These are phyloP conservation scores for Aphelinus certus DNA, from an alignment of 1,140 invertebrate species.

Conservation along the genomic window DNA sequence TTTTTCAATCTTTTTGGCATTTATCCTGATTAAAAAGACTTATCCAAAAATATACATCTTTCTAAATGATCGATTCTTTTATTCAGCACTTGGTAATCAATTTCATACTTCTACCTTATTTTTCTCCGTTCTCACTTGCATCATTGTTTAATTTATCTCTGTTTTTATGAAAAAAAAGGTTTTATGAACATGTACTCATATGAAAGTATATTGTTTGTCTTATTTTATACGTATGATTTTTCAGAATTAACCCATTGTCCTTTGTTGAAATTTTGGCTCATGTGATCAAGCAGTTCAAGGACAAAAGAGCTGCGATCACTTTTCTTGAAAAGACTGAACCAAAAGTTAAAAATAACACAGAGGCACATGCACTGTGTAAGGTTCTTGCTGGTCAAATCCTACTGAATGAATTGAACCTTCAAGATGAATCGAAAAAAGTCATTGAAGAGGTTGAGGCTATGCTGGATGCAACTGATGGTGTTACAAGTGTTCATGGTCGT, in stretches of 20 bases:
- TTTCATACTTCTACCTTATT: no score
- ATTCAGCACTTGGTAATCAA: no score
- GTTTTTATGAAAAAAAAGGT: no score
- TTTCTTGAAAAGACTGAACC: slow-evolving; percentile 88
- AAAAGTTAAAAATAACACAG: slow-evolving; percentile 88
- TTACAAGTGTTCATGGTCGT: slow-evolving; percentile 92
- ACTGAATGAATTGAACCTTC: slow-evolving; percentile 82
- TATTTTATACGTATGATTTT: slow-evolving; percentile 41
- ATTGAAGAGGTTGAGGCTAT: slow-evolving; percentile 90
- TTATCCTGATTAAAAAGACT: slow-evolving; percentile 9
- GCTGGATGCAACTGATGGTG: slow-evolving; percentile 88
- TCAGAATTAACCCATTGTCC: slow-evolving; percentile 91
- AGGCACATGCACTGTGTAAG: slow-evolving; percentile 87
- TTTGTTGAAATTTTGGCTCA: slow-evolving; percentile 87
- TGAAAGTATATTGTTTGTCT: no score
- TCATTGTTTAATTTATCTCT: no score
- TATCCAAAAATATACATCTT: not conserved
- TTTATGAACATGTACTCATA: no score
- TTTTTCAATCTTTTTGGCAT: not conserved
- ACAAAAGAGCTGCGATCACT: slow-evolving; percentile 83
- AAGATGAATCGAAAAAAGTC: slow-evolving; percentile 85
- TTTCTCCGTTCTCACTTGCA: no score
- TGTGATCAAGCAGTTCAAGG: slow-evolving; percentile 82
- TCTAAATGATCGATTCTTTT: no score
- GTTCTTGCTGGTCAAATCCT: slow-evolving; percentile 87